Base-by-base conservation (phyloP, 2,113 vertebrate genomes). In the Lota lota region DNA sequence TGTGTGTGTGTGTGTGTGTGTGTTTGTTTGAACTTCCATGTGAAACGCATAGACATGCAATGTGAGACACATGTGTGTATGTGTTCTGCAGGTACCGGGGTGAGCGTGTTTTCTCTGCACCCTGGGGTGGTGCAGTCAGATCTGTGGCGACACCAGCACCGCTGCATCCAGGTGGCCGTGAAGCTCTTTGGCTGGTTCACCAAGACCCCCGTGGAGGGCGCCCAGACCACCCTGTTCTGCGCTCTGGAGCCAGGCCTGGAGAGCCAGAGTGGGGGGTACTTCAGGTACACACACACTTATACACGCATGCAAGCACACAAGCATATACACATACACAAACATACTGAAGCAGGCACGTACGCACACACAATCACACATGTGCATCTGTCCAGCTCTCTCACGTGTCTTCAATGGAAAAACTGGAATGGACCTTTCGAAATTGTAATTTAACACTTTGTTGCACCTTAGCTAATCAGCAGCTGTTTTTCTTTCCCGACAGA, bases 71-170 rank as follows among this genome's bases (percentile, higher is more conserved):
- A 8, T 22, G 19, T 61, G 36, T 62, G 22, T 28, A 17, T 56
- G 22, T 63, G 59, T 11, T 50, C 47, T 70, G 33, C 70, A 93
- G 92, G 81, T 14, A 88, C 89, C 1, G 89, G 88, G n/a, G 87
- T 92, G 68, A 92, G 88, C 0, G 84, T 91, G 28, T 92, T 92
- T 73, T 90, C 89, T 15, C 77, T 92, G 10, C 92, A 93, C 70
- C 91, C 92, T 0, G 92, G 92, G 6, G 88, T 92, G 79, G 91
- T 93, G 56, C 87, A 85, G 73, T 91, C 92, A 8, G 91, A 93
- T 61, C 80, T 93, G 61, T 90, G 88, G 83, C 78, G 92, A 69
- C 88, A 93, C 77, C 83, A 92, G 72, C 81, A 87, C 71, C 82
- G 81, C 18, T 87, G 88, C 7, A 79, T 90, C 61, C 87, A 91